Percentiles rank a stretch among this genome's conserved stretches.
Evolutionary conservation across 1,140 invertebrate genomes (phyloP).

Genomic region (Hycleus phaleratus): DNA sequence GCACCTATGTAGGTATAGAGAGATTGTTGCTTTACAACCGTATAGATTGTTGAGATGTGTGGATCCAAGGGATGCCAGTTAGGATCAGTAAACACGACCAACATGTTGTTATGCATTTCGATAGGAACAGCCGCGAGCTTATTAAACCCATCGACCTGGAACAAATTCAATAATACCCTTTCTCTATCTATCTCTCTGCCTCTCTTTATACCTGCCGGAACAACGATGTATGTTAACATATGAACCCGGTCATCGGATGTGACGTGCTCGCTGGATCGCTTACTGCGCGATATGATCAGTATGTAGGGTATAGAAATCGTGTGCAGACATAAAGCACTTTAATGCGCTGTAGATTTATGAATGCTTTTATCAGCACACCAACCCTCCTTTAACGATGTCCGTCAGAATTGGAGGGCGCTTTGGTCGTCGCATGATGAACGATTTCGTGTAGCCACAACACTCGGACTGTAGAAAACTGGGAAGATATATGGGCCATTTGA

Average conservation of each 20-base stretch:
- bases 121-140: conserved; percentile 15
- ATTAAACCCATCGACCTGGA: conserved; percentile 15
- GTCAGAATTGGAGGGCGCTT: conserved; percentile 22
- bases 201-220: conserved; percentile 12
- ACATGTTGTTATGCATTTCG: conserved; percentile 18
- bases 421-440: conserved; percentile 23
- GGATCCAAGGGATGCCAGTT: conserved; percentile 1
- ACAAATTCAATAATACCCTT: conserved; percentile 16
- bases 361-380: conserved; percentile 33
- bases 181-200: no score
- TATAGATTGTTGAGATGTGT: no score
- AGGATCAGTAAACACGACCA: conserved; percentile 11
- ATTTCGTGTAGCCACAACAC: conserved; percentile 22
- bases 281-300: conserved; percentile 23
- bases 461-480: conserved; percentile 16
- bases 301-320: conserved; percentile 24
- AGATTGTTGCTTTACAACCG: no score
- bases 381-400: conserved; percentile 33
- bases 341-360: conserved; percentile 31
- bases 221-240: conserved; percentile 17
- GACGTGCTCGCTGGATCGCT: conserved; percentile 26
- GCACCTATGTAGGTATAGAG: conserved; percentile 5
- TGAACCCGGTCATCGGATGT: conserved; percentile 20
- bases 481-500: conserved; percentile 32
- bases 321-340: conserved; percentile 31